A percentile compares a stretch with the other conserved stretches of the same genome.
phyloP scores from a whole-genome alignment of 2,113 vertebrate genomes.

The Notarius quadriscutis region DNA sequence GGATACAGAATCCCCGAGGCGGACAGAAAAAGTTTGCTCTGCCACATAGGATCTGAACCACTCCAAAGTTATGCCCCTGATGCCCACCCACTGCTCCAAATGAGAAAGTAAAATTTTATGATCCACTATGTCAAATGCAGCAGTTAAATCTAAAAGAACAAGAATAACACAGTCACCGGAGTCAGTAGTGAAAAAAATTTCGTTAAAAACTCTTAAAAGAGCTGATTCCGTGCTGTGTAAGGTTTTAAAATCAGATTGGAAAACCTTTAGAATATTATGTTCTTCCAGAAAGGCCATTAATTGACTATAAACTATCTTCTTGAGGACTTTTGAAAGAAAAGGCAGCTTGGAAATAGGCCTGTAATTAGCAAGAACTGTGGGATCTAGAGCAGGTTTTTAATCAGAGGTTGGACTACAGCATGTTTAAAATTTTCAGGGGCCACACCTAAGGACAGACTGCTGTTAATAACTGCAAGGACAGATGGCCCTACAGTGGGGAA shows the following conservation, averaged over 20 bases:
- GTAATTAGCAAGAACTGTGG: not conserved
- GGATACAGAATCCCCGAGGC: no score
- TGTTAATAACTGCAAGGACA: not conserved
- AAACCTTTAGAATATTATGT: not conserved
- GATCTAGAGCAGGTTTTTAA: not conserved
- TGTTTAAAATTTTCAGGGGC: not conserved
- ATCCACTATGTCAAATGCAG: no score
- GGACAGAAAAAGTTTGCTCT: no score
- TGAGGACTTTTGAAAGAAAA: not conserved
- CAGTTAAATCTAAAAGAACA: no score
- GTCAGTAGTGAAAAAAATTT: not conserved
- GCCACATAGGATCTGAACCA: no score
- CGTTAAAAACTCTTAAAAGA: not conserved
- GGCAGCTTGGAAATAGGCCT: not conserved
- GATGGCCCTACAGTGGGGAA: not conserved
- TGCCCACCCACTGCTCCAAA: no score
- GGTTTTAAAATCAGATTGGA: not conserved
- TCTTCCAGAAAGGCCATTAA: not conserved
- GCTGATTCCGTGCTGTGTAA: not conserved
- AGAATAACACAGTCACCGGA: not conserved
- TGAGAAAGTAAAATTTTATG: no score
- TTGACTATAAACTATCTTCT: not conserved
- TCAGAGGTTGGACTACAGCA: not conserved
- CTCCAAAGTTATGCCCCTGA: no score
- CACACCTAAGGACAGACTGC: not conserved